These are phyloP conservation scores for Hypanus sabinus DNA, from an alignment of 2,113 vertebrate species.

Conservation along the genomic window DNA sequence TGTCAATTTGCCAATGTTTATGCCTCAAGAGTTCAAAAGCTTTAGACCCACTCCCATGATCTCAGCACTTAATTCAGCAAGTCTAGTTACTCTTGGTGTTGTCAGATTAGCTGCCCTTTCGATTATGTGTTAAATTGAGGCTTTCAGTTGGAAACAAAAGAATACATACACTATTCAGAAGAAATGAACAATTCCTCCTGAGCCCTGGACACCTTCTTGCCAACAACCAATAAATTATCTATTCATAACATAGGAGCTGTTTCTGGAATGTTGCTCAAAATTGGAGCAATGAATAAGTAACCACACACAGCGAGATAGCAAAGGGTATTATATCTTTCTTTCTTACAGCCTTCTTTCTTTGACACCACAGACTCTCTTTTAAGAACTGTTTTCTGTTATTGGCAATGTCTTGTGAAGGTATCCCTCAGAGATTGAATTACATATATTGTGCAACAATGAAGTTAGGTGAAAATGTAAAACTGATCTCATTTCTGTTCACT, in stretches of 20 bases:
- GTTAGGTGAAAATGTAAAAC: background rate
- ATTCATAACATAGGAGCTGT: background rate
- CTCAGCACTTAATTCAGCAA: background rate
- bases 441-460: background rate
- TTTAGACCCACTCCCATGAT: background rate
- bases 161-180: background rate
- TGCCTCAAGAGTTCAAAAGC: background rate
- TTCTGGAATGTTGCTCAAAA: background rate
- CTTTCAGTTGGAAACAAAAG: background rate
- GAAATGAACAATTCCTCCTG: background rate
- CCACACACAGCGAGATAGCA: background rate
- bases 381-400: background rate
- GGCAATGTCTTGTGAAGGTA: background rate
- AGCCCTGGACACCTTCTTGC: background rate
- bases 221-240: background rate
- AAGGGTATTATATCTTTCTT: background rate
- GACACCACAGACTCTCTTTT: background rate
- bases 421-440: slow-evolving; percentile 3
- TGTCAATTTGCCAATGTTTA: background rate
- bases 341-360: background rate
- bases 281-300: background rate
- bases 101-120: background rate
- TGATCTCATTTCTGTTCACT: slow-evolving; percentile 20
- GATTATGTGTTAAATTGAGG: background rate
- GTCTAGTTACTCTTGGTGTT: background rate